phyloP scores from a whole-genome alignment of 1,140 invertebrate genomes.

The Drosophila sucinea region DNA sequence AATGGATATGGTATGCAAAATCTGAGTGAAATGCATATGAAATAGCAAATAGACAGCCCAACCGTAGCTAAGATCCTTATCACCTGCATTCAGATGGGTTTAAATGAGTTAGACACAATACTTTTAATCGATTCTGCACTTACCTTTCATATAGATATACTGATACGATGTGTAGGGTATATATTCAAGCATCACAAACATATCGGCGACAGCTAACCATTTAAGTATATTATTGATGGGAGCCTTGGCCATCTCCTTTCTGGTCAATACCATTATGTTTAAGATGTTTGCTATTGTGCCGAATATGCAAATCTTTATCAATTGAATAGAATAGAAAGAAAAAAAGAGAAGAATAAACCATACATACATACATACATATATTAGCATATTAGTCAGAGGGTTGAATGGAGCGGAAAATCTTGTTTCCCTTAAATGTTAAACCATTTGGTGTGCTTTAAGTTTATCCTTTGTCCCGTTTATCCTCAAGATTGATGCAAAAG shows the following conservation, averaged over 20 bases:
- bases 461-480: neutral
- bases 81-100: slow-evolving; percentile 58
- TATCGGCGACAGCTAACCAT: slow-evolving; percentile 91
- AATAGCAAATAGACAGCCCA: slow-evolving; percentile 90
- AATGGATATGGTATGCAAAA: slow-evolving; percentile 94
- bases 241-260: slow-evolving; percentile 90
- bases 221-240: slow-evolving; percentile 93
- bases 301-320: slow-evolving; percentile 90
- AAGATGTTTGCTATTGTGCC: slow-evolving; percentile 95
- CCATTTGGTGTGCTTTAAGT: neutral
- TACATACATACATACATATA: slow-evolving; percentile 25
- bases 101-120: neutral
- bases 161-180: slow-evolving; percentile 91
- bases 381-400: slow-evolving; percentile 21
- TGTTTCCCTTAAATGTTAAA: neutral
- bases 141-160: slow-evolving; percentile 86
- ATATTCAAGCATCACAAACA: slow-evolving; percentile 94
- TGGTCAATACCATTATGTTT: slow-evolving; percentile 94
- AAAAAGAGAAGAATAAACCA: slow-evolving; percentile 13
- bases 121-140: neutral
- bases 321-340: neutral
- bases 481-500: slow-evolving; percentile 1
- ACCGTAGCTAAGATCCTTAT: slow-evolving; percentile 86
- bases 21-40: slow-evolving; percentile 91
- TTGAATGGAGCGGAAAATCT: neutral